Evolutionary conservation across 2,797 vertebrate species (phyloP).

Genomic region (Gymnoscopelus braueri): DNA sequence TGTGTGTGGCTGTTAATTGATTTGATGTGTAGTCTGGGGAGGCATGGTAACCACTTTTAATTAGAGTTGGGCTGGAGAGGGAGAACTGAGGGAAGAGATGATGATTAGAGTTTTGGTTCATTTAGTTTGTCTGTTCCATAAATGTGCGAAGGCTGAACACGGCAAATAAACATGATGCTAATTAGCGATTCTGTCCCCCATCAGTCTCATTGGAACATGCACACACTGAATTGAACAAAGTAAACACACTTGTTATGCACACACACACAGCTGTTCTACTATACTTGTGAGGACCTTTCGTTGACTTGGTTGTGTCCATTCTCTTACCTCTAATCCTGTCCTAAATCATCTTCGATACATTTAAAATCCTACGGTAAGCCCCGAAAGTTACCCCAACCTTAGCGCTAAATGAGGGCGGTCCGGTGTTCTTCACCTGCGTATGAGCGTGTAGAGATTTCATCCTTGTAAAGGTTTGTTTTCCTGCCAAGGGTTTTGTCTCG

Average conservation of each 20-base stretch:
- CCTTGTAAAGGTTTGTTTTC: no score
- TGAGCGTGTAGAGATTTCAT: no score
- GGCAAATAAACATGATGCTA: conserved; percentile 10
- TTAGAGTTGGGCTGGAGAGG: not conserved
- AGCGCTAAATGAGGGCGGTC: no score
- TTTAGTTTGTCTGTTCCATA: conserved; percentile 48
- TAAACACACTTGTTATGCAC: not conserved
- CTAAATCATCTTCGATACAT: no score
- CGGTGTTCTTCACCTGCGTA: no score
- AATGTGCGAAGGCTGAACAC: not conserved
- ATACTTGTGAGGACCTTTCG: no score
- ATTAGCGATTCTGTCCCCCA: conserved; percentile 14
- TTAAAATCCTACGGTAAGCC: no score
- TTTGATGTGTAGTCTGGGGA: conserved; percentile 10
- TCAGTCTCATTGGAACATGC: not conserved
- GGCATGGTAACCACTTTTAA: conserved; percentile 1
- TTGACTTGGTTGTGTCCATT: no score
- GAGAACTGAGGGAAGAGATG: not conserved
- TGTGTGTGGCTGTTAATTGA: conserved; percentile 1
- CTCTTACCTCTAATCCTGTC: no score
- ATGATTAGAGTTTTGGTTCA: conserved; percentile 29
- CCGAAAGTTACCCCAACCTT: no score
- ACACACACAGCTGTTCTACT: not conserved
- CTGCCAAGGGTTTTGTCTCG: no score
- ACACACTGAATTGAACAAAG: not conserved